Evolutionary conservation across 2,113 vertebrate species (phyloP).

Genomic region (Cnemophilus loriae): DNA sequence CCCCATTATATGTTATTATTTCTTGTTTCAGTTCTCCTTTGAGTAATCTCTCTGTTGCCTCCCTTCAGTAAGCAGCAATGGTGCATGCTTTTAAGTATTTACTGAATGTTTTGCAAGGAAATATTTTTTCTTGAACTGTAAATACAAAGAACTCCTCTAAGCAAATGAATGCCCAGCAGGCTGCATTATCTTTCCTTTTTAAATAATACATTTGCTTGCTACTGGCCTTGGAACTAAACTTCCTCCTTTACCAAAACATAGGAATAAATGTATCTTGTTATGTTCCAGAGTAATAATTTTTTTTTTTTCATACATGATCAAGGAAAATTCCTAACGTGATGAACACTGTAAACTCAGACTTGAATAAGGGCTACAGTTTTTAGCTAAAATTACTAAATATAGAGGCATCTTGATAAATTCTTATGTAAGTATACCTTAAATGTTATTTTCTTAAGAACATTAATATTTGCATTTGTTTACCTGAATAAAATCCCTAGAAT

Average conservation of each 20-base stretch:
- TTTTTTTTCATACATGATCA: background rate
- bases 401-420: background rate
- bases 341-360: background rate
- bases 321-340: background rate
- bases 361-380: background rate
- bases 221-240: slow-evolving; percentile 3
- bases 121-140: background rate
- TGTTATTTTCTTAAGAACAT: background rate
- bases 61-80: background rate
- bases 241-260: background rate
- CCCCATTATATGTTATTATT: background rate
- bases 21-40: background rate
- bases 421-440: background rate
- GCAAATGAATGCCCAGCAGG: slow-evolving; percentile 18
- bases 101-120: background rate
- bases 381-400: background rate
- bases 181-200: slow-evolving; percentile 21
- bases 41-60: background rate
- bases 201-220: slow-evolving; percentile 25
- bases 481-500: background rate
- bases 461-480: background rate
- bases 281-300: background rate
- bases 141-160: slow-evolving; percentile 26
- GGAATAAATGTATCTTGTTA: background rate
- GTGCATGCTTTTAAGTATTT: slow-evolving; percentile 6